Percentiles rank a stretch among this genome's conserved stretches.
Evolutionary conservation across 2,888 invertebrate genomes (phyloP).

Genomic region (Agrotis segetum): DNA sequence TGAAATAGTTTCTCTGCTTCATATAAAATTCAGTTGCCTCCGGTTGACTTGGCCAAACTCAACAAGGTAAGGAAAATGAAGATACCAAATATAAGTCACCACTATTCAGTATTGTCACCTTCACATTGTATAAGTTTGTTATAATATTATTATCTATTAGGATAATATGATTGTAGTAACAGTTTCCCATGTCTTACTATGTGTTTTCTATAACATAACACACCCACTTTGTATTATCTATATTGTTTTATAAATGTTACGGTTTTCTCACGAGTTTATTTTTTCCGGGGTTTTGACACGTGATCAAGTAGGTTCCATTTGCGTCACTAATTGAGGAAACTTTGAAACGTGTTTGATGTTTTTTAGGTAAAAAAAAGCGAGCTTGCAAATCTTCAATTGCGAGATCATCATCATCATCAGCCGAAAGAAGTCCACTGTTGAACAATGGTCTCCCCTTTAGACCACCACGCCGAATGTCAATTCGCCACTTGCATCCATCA

Average conservation of each 20-base stretch:
- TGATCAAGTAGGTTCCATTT: no score
- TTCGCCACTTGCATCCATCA: no score
- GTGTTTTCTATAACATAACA: conserved; percentile 2
- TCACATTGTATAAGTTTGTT: background rate
- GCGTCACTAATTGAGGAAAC: no score
- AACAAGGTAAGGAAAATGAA: background rate
- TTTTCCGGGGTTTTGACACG: background rate
- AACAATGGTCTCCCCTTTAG: no score
- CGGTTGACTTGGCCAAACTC: background rate
- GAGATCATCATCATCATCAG: no score
- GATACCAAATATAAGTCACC: no score
- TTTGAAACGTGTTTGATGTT: no score
- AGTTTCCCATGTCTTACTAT: conserved; percentile 1
- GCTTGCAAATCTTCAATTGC: no score
- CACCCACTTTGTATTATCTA: background rate
- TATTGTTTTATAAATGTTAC: conserved; percentile 1
- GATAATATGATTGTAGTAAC: conserved; percentile 3
- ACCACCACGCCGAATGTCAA: no score
- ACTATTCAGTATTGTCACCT: background rate
- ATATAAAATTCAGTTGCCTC: background rate
- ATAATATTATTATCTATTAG: conserved; percentile 3
- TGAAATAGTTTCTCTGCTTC: background rate
- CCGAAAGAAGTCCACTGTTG: no score
- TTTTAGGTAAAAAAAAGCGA: no score
- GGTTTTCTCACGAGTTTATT: background rate